phyloP scores from a whole-genome alignment of 2,113 vertebrate genomes.

The Alouatta palliata region DNA sequence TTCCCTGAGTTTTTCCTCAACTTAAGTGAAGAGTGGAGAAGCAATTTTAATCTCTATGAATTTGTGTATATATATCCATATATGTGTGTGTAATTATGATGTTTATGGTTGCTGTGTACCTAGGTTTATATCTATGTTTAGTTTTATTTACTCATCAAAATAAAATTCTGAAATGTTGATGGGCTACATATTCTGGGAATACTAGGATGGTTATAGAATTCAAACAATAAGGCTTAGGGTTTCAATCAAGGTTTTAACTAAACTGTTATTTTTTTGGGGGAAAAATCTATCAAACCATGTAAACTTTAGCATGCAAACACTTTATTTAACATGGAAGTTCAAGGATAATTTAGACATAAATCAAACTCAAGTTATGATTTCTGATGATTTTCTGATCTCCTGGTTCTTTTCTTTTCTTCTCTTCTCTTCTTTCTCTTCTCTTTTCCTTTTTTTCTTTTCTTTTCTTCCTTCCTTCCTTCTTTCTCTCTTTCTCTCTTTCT shows the following conservation, averaged over 20 bases:
- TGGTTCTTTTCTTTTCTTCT: neutral
- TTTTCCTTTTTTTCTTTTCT: too few relatives aligned
- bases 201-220: neutral
- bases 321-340: slow-evolving; percentile 35
- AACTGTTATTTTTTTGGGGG: neutral
- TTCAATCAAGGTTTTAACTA: neutral
- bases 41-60: neutral
- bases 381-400: slow-evolving; percentile 13
- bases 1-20: neutral
- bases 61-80: neutral
- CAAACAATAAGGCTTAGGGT: neutral
- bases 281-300: neutral
- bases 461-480: too few relatives aligned
- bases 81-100: neutral
- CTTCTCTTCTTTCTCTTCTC: too few relatives aligned
- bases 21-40: neutral
- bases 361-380: neutral
- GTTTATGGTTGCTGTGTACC: neutral
- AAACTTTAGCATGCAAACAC: neutral
- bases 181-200: neutral
- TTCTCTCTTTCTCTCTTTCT: too few relatives aligned
- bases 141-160: slow-evolving; percentile 19
- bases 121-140: neutral
- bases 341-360: slow-evolving; percentile 44
- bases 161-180: neutral